Percentiles rank a stretch among this genome's conserved stretches.
These are phyloP conservation scores for Tyria jacobaeae DNA, from an alignment of 2,888 invertebrate genomes.

Conservation along the genomic window DNA sequence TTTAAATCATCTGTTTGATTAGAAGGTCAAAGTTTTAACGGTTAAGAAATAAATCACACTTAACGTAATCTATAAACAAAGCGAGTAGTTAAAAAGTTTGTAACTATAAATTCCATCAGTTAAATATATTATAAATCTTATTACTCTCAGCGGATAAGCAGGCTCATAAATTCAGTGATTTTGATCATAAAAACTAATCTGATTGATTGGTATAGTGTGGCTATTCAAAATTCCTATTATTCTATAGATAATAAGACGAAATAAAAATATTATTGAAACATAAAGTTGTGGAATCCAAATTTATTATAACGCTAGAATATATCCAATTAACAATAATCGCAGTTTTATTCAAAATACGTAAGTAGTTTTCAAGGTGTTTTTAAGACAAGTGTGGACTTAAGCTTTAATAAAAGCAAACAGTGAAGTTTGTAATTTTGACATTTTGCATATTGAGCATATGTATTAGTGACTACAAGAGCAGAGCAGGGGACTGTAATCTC, in stretches of 20 bases:
- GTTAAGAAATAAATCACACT: constrained; percentile 11
- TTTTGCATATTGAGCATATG: too few species aligned
- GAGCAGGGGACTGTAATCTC: too few species aligned
- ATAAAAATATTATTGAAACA: constrained; percentile 40
- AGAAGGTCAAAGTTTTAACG: not conserved
- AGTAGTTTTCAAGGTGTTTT: not conserved
- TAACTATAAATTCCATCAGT: constrained; percentile 28
- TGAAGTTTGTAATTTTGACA: too few species aligned
- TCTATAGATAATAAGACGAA: constrained; percentile 19
- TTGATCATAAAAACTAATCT: constrained; percentile 41
- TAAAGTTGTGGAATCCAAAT: constrained; percentile 24
- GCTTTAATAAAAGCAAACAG: too few species aligned
- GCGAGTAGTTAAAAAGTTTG: constrained; percentile 1
- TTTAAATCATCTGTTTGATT: not conserved
- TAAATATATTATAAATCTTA: constrained; percentile 33
- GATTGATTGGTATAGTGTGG: constrained; percentile 41
- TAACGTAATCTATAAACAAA: constrained; percentile 8
- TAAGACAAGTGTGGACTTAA: not conserved
- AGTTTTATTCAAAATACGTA: constrained; percentile 12
- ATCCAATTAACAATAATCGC: constrained; percentile 11
- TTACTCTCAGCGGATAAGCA: constrained; percentile 28
- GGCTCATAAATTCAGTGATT: constrained; percentile 40
- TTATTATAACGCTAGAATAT: constrained; percentile 4
- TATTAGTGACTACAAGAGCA: too few species aligned
- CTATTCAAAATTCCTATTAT: constrained; percentile 35